phyloP scores from a whole-genome alignment of 37 sponge, comb jelly and placozoan genomes.

The Mnemiopsis leidyi region DNA sequence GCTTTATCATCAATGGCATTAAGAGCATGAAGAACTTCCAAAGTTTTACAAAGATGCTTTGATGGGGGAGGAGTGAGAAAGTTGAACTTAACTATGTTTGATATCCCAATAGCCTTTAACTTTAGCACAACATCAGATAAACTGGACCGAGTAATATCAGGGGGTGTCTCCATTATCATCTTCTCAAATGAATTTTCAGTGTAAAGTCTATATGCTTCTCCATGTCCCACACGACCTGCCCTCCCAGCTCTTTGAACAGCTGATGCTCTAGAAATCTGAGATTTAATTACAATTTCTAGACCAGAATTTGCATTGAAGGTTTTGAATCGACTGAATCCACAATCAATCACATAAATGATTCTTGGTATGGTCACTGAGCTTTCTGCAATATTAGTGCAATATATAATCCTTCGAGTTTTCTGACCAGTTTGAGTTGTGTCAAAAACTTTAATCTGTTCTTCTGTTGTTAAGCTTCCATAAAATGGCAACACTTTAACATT shows the following conservation, averaged over 20 bases:
- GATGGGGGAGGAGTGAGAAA: conserved; percentile 45
- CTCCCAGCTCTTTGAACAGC: conserved; percentile 53
- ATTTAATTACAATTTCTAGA: conserved; percentile 20
- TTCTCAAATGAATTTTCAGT: conserved; percentile 4
- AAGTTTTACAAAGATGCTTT: conserved; percentile 7
- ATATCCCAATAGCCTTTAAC: conserved; percentile 46
- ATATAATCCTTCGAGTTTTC: conserved; percentile 73
- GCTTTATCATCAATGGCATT: conserved; percentile 37
- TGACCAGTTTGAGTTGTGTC: neutral
- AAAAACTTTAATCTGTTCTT: conserved; percentile 44
- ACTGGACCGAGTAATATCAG: neutral
- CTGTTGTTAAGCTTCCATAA: conserved; percentile 48
- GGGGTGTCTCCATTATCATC: conserved; percentile 3
- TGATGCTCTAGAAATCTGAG: conserved; percentile 45
- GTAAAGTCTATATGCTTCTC: conserved; percentile 40
- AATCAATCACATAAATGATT: conserved; percentile 78
- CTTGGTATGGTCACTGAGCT: conserved; percentile 88
- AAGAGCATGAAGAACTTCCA: conserved; percentile 28
- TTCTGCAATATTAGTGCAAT: conserved; percentile 89
- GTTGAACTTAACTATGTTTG: conserved; percentile 52
- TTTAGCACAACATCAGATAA: neutral
- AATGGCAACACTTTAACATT: conserved; percentile 40
- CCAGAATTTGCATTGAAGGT: conserved; percentile 36
- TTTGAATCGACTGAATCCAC: conserved; percentile 69
- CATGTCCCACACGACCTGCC: conserved; percentile 43